These are phyloP conservation scores for Potamarius usumacintae DNA, from an alignment of 2,113 vertebrate genomes.

Conservation along the genomic window DNA sequence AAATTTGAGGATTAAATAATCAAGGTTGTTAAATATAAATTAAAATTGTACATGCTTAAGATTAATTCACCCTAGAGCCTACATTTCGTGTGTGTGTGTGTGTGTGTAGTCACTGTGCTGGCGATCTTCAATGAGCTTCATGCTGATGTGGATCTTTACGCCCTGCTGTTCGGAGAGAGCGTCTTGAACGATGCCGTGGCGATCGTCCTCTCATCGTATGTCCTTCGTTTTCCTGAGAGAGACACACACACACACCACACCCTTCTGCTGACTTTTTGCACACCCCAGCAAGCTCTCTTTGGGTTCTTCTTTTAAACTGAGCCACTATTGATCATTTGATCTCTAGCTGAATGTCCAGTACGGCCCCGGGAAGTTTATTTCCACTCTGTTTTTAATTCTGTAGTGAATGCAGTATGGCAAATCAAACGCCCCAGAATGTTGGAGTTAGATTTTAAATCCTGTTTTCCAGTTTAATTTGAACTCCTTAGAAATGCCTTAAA, in stretches of 20 bases:
- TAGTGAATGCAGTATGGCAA: background rate
- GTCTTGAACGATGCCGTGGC: slow-evolving; percentile 96
- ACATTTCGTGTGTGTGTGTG: slow-evolving; percentile 14
- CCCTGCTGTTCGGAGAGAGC: slow-evolving; percentile 96
- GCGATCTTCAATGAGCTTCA: slow-evolving; percentile 97
- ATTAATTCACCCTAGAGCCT: background rate
- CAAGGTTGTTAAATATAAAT: background rate
- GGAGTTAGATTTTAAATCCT: background rate
- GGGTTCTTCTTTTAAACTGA: background rate
- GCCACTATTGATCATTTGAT: background rate
- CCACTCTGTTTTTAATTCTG: background rate
- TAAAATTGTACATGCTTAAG: background rate
- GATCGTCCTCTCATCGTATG: slow-evolving; percentile 83
- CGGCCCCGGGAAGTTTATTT: background rate
- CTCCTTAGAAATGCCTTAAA: background rate
- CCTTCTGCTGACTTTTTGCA: background rate
- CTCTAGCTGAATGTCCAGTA: background rate
- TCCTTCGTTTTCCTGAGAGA: background rate
- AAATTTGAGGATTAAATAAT: background rate
- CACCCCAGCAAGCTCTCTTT: too few relatives aligned
- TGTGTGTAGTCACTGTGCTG: slow-evolving; percentile 85
- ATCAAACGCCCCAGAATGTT: background rate
- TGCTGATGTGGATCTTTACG: slow-evolving; percentile 96
- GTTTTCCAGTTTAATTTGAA: background rate
- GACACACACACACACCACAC: background rate